These are phyloP conservation scores for Heterohyrax brucei DNA, from an alignment of 2,797 vertebrate genomes.

Conservation along the genomic window DNA sequence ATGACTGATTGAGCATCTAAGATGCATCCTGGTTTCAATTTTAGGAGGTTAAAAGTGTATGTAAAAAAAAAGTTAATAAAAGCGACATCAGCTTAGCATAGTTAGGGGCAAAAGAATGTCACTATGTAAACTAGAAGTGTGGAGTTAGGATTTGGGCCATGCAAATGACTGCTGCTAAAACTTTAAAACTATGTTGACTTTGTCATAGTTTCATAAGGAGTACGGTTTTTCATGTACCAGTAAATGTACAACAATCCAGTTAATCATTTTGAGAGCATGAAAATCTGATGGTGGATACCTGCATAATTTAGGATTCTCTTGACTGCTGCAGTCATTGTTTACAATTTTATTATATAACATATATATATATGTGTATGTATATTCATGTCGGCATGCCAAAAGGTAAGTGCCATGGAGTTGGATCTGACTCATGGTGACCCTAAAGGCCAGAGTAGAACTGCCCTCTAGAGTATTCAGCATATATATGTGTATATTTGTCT, in stretches of 20 bases:
- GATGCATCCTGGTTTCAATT: background rate
- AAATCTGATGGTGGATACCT: background rate
- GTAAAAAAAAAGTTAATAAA: background rate
- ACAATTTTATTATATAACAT: background rate
- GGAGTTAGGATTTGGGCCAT: background rate
- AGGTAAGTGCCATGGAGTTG: too few relatives aligned
- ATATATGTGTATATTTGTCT: background rate
- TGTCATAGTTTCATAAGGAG: background rate
- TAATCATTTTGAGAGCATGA: background rate
- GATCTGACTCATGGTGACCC: too few relatives aligned
- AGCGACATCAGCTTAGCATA: background rate
- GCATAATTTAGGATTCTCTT: slow-evolving; percentile 48
- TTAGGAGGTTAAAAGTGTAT: background rate
- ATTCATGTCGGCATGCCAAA: background rate
- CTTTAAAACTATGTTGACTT: slow-evolving; percentile 1
- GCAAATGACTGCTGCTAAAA: background rate
- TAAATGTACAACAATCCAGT: background rate
- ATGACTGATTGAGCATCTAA: background rate
- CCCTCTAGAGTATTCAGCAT: too few relatives aligned
- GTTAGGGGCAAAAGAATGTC: background rate
- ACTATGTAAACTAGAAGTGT: background rate
- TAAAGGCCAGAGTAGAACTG: too few relatives aligned
- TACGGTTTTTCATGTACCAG: background rate
- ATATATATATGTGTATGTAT: slow-evolving; percentile 3
- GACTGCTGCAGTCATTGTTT: background rate